These are phyloP conservation scores for Druceiella hillmani DNA, from an alignment of 2,888 invertebrate species.

Conservation along the genomic window DNA sequence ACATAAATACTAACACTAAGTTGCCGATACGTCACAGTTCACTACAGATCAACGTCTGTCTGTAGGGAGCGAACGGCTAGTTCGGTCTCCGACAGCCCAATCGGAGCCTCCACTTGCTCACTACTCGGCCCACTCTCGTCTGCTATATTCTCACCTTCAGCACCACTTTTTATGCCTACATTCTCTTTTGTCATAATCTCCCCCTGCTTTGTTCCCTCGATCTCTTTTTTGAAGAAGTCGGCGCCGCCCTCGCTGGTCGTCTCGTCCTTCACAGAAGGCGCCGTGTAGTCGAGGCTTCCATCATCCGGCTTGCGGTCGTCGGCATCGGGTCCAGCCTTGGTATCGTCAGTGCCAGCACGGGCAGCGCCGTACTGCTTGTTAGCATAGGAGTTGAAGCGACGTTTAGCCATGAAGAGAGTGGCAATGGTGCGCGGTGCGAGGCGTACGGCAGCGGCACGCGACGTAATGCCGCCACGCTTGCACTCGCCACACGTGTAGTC, in stretches of 20 bases:
- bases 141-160: too few species aligned
- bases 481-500: slow-evolving; percentile 50
- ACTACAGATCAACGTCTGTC: too few species aligned
- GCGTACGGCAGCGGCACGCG: slow-evolving; percentile 46
- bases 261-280: slow-evolving; percentile 8
- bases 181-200: too few species aligned
- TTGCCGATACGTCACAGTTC: too few species aligned
- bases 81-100: too few species aligned
- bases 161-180: too few species aligned
- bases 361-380: slow-evolving; percentile 38
- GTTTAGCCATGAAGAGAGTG: slow-evolving; percentile 51
- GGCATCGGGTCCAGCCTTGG: slow-evolving; percentile 12
- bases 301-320: slow-evolving; percentile 9
- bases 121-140: too few species aligned
- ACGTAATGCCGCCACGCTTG: slow-evolving; percentile 48
- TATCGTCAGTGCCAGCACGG: slow-evolving; percentile 3
- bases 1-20: too few species aligned
- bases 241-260: slow-evolving; percentile 15
- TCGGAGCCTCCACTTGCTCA: too few species aligned
- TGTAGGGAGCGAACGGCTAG: too few species aligned
- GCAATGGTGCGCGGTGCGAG: slow-evolving; percentile 48
- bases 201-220: too few species aligned
- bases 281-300: slow-evolving; percentile 18
- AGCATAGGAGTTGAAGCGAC: slow-evolving; percentile 51
- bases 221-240: too few species aligned